Percentiles rank a stretch among this genome's conserved stretches.
Evolutionary conservation across 2,797 vertebrate species (phyloP).

Genomic region (Triplophysa bombifrons): DNA sequence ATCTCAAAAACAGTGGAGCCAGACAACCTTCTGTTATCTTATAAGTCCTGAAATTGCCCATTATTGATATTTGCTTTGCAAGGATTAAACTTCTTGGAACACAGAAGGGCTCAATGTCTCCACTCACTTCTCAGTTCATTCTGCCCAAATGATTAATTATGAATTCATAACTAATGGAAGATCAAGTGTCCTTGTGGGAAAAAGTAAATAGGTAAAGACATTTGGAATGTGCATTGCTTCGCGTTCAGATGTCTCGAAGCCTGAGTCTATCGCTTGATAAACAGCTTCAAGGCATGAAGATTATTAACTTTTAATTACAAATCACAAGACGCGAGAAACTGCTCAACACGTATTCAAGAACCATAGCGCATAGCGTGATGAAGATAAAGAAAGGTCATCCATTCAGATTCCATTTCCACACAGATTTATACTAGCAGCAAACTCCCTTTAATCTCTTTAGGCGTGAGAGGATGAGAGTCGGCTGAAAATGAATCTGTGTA

Average conservation of each 20-base stretch:
- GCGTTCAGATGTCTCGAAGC: constrained; percentile 20
- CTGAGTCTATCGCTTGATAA: constrained; percentile 47
- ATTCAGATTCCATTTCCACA: constrained; percentile 9
- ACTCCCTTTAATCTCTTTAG: background rate
- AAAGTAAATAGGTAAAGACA: constrained; percentile 55
- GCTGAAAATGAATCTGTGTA: constrained; percentile 1
- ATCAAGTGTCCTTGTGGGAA: constrained; percentile 56
- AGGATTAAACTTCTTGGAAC: constrained; percentile 53
- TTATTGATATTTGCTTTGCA: constrained; percentile 61
- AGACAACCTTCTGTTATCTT: constrained; percentile 44
- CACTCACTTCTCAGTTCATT: constrained; percentile 38
- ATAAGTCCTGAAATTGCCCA: constrained; percentile 55
- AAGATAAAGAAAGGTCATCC: constrained; percentile 51
- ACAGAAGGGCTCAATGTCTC: constrained; percentile 33
- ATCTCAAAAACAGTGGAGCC: constrained; percentile 39
- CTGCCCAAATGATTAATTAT: constrained; percentile 56
- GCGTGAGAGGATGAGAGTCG: background rate
- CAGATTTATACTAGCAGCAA: background rate
- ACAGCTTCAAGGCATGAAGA: constrained; percentile 51
- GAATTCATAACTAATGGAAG: constrained; percentile 38
- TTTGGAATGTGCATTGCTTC: constrained; percentile 23
- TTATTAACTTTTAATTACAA: constrained; percentile 63
- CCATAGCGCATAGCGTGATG: constrained; percentile 31
- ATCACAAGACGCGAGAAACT: constrained; percentile 41
- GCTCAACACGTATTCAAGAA: constrained; percentile 14